Evolutionary conservation across 2,113 vertebrate species (phyloP), one percentile per base, ranked within the genome.

Genomic region (Triplophysa siluroides): DNA sequence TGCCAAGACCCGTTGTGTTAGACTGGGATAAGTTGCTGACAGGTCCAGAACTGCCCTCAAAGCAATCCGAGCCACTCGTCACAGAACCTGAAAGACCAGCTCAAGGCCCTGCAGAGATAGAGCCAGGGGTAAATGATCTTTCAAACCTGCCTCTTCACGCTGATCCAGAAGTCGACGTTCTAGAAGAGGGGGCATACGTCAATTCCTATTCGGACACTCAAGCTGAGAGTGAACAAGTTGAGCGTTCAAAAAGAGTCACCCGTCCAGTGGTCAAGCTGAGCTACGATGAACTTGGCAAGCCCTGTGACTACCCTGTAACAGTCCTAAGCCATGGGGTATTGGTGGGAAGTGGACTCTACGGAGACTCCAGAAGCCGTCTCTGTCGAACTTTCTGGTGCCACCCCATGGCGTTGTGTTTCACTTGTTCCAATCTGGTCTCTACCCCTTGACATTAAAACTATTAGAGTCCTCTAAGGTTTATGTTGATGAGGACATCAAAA

Each of bases 301-400:
- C 52, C 4, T 54, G 52, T 54, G 52, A 19, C 2, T 54, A 54
- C 52, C 52, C 52, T 54, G 52, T 54, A 18, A 54, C 52, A 4
- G 18, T 54, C 13, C 52, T 54, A 54, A 54, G 52, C 52, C 52
- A 54, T 54, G 52, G 52, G 19, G 3, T 54, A 7, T 19, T 54
- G 18, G 52, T 54, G 4, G 52, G 52, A 54, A 54, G 52, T 54
- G 52, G 52, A 54, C 52, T 47, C 45, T 47, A 47, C 45, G 11
- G 45, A 47, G 45, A 47, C 45, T 47, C 45, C 11, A 2, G 45
- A 54, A 19, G 52, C 7, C 33, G 62, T 64, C 3, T 50, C 24
- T 78, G 76, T 56, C 24, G 16, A n/a, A 78, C 76, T 23, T 23
- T 69, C 18, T 68, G 52, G 76, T 69, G 76, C 33, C 65, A 78